These are phyloP conservation scores for Aporrectodea caliginosa DNA, from an alignment of 1,140 invertebrate species.

Conservation along the genomic window DNA sequence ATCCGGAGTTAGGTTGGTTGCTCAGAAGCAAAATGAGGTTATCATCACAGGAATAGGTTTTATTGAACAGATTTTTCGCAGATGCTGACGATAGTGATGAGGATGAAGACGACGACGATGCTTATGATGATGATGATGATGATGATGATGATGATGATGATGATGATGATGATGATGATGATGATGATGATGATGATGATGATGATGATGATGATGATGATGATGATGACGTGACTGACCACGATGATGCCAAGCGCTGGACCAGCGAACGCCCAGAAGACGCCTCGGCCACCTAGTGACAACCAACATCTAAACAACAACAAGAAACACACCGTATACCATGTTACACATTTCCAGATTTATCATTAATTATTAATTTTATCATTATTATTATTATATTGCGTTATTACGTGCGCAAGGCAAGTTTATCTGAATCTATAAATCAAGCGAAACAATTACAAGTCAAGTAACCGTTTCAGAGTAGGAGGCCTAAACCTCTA, in stretches of 20 bases:
- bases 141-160: constrained; percentile 32
- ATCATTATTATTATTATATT: too few species aligned
- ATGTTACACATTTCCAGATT: not conserved
- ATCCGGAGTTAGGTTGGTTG: not conserved
- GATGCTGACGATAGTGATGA: not conserved
- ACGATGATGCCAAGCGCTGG: constrained; percentile 25
- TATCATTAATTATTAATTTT: too few species aligned
- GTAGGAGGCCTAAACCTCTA: not conserved
- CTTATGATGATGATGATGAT: constrained; percentile 21
- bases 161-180: not conserved
- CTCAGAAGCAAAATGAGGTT: not conserved
- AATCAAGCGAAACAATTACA: not conserved
- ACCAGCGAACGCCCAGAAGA: constrained; percentile 31
- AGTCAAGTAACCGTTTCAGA: not conserved
- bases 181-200: not conserved
- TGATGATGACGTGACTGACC: constrained; percentile 1
- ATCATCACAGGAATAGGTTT: not conserved
- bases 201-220: too few species aligned
- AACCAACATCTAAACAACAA: constrained; percentile 29
- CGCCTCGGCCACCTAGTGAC: constrained; percentile 10
- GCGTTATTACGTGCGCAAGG: too few species aligned
- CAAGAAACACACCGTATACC: not conserved
- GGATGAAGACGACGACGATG: not conserved
- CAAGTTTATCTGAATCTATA: not conserved
- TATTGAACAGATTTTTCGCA: not conserved